Evolutionary conservation across 2,888 invertebrate genomes (phyloP), one percentile per base, ranked within the genome.

Genomic region (Cepaea hortensis): DNA sequence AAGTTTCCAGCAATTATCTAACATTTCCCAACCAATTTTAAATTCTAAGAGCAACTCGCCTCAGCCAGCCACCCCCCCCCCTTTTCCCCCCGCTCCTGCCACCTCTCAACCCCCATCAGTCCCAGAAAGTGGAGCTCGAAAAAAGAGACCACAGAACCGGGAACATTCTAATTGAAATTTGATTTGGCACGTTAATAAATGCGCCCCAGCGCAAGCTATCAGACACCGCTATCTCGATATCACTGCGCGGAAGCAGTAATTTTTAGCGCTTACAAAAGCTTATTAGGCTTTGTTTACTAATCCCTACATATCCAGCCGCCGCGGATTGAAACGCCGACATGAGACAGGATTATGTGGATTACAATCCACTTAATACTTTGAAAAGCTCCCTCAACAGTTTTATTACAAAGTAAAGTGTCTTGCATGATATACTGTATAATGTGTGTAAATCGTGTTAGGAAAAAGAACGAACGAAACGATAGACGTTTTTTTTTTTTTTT

Each of bases 201-300:
- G 65, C 20, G 73, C 65, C 75, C 75, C 62, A 84, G 46, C 76
- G 62, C 46, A 6, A 20, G 84, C 46, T 35, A 61, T 48, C 75
- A 61, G 75, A 84, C 50, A 35, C 76, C 65, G 35, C 61, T 35
- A 65, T 62, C 84, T 84, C 65, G 46, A 46, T 75, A 46, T 48
- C 62, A 20, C 61, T 48, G 15, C 35, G 9, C 9, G 23, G 75
- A 84, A 48, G 61, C 70, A 84, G 73, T 84, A 61, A 84, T 84
- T 84, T 75, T 68, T 65, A 48, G 75, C 62, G 84, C 84, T 84
- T 84, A 65, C 55, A 35, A 84, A 84, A 84, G 84, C 75, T 84
- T 84, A 84, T 65, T 75, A 75, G 62, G 46, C 76, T 62, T 83
- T 84, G 84, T 84, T 46, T n/a, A 65, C 50, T 76, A 84, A 84